phyloP scores from a whole-genome alignment of 2,113 vertebrate species.

The Cyprinus carpio region DNA sequence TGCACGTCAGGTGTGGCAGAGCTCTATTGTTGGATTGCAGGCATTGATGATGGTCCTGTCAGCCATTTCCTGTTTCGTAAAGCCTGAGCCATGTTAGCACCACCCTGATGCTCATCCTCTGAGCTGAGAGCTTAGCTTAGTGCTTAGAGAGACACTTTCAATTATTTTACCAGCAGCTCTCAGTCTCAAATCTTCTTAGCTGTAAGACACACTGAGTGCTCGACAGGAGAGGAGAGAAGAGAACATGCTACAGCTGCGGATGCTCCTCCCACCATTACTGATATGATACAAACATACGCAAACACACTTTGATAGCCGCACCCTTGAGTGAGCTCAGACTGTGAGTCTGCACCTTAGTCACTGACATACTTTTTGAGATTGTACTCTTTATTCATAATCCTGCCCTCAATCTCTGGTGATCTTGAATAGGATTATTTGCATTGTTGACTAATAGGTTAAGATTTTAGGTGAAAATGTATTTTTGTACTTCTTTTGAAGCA shows the following conservation, averaged over 20 bases:
- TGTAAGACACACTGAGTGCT: conserved; percentile 63
- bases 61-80: conserved; percentile 31
- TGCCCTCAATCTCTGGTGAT: not conserved
- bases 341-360: conserved; percentile 8
- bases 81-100: conserved; percentile 23
- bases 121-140: conserved; percentile 36
- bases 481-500: not conserved
- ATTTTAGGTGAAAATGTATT: not conserved
- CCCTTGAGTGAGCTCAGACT: not conserved
- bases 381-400: not conserved
- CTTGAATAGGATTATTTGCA: not conserved
- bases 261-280: conserved; percentile 14
- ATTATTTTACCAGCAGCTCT: conserved; percentile 60
- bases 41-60: not conserved
- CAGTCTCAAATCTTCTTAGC: conserved; percentile 71
- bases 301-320: conserved; percentile 20
- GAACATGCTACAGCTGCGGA: conserved; percentile 59
- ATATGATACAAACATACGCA: not conserved
- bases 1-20: not conserved
- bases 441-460: not conserved
- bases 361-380: not conserved
- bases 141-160: conserved; percentile 64
- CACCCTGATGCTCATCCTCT: conserved; percentile 3
- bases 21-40: not conserved
- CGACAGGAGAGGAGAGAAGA: conserved; percentile 53